phyloP scores from a whole-genome alignment of 2,888 invertebrate species.

The Andricus quercusramuli region DNA sequence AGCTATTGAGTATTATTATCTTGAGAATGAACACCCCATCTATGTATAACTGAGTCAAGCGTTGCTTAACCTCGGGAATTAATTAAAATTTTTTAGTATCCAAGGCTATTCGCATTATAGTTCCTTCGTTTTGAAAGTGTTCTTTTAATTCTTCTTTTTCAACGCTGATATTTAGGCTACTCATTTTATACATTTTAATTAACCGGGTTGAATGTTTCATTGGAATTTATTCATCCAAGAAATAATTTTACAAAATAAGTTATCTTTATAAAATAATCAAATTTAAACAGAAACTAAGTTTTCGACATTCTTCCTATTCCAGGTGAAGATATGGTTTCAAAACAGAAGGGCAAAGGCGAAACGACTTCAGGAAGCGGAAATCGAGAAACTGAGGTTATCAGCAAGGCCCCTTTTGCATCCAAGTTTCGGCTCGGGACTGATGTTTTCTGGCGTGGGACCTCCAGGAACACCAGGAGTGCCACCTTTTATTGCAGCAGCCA shows the following conservation, averaged over 20 bases:
- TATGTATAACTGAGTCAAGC: no score
- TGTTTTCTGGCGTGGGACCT: slow-evolving; percentile 84
- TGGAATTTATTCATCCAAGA: no score
- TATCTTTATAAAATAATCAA: neutral
- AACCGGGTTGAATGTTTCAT: no score
- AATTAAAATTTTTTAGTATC: no score
- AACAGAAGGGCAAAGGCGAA: slow-evolving; percentile 96
- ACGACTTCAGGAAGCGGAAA: slow-evolving; percentile 96
- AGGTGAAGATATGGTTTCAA: slow-evolving; percentile 89
- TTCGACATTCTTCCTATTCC: slow-evolving; percentile 67
- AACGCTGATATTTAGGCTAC: neutral
- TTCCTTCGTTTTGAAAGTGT: no score
- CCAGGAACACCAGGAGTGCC: slow-evolving; percentile 80
- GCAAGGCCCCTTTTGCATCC: slow-evolving; percentile 89
- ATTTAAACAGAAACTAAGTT: neutral
- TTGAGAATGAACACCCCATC: no score
- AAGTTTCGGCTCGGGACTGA: slow-evolving; percentile 82
- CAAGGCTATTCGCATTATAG: no score
- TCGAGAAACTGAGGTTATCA: slow-evolving; percentile 93
- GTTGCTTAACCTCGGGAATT: no score
- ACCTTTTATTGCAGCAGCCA: slow-evolving; percentile 85
- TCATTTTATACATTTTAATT: no score
- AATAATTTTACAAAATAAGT: no score
- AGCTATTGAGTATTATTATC: no score
- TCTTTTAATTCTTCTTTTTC: no score